Evolutionary conservation across 1,140 invertebrate species (phyloP).

Genomic region (Delia radicum): DNA sequence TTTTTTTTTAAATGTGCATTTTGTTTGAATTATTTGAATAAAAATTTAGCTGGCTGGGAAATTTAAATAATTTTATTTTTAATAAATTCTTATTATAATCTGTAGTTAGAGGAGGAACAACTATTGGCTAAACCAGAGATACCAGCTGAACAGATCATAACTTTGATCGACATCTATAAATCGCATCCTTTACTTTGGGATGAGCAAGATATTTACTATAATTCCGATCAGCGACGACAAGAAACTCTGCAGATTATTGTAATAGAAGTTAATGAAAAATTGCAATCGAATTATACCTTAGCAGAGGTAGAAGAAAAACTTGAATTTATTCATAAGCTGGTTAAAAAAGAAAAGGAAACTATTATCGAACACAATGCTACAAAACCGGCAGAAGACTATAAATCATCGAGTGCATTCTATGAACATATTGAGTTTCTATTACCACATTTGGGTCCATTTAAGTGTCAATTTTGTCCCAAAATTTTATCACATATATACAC

Average conservation of each 20-base stretch:
- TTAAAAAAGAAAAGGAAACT: conserved; percentile 7
- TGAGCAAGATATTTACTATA: conserved; percentile 18
- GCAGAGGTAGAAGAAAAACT: conserved; percentile 1
- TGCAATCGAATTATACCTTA: neutral
- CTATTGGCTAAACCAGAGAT: neutral
- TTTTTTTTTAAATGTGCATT: too few species aligned
- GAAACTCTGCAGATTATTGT: neutral
- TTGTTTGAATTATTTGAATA: too few species aligned
- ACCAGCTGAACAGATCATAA: neutral
- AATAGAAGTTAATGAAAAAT: neutral
- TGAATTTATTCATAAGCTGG: neutral
- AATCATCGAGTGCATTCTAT: conserved; percentile 16
- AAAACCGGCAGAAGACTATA: neutral
- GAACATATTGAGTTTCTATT: conserved; percentile 8
- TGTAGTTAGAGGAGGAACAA: conserved; percentile 5
- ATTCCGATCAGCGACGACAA: neutral
- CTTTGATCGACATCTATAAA: conserved; percentile 18
- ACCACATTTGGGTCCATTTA: conserved; percentile 29
- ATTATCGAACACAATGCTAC: neutral
- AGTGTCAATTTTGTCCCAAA: conserved; percentile 33
- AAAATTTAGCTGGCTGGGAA: too few species aligned
- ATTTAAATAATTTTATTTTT: too few species aligned
- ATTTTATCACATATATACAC: conserved; percentile 33
- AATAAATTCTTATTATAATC: too few species aligned
- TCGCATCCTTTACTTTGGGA: conserved; percentile 12